phyloP scores from a whole-genome alignment of 2,797 vertebrate species.

The Gastrophryne carolinensis region DNA sequence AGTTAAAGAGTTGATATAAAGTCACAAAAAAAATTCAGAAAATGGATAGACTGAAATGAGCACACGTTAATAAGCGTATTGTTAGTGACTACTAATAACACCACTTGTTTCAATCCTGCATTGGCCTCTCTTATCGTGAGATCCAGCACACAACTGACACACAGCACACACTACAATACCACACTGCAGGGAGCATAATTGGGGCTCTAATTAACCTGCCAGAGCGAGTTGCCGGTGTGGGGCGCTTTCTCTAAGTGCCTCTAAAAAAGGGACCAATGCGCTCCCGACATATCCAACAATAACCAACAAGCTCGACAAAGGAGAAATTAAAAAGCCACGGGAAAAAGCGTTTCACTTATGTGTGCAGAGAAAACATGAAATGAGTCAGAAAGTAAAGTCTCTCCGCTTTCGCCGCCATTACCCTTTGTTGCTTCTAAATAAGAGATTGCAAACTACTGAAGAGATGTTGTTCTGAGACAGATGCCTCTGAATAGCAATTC shows the following conservation, averaged over 20 bases:
- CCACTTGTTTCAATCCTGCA: not conserved
- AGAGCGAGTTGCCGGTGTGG: constrained; percentile 20
- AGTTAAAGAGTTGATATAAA: no score
- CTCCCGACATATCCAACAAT: constrained; percentile 19
- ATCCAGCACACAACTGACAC: not conserved
- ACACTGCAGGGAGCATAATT: constrained; percentile 41
- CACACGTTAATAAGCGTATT: not conserved
- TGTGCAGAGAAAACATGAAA: constrained; percentile 1
- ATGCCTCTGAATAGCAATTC: no score
- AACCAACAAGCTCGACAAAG: constrained; percentile 2
- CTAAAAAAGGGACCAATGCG: constrained; percentile 24
- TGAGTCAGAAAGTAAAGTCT: not conserved
- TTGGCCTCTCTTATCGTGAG: constrained; percentile 2
- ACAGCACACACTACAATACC: constrained; percentile 9
- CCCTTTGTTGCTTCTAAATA: not conserved
- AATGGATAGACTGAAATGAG: not conserved
- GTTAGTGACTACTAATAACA: constrained; percentile 19
- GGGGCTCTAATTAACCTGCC: constrained; percentile 18
- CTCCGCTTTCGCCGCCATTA: not conserved
- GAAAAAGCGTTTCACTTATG: not conserved
- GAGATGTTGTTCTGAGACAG: not conserved
- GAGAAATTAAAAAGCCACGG: constrained; percentile 23
- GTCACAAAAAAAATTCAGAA: no score
- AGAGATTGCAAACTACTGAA: not conserved
- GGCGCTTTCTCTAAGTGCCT: constrained; percentile 27